Base-by-base conservation (phyloP, 2,797 vertebrate genomes). In the Dallia pectoralis region DNA sequence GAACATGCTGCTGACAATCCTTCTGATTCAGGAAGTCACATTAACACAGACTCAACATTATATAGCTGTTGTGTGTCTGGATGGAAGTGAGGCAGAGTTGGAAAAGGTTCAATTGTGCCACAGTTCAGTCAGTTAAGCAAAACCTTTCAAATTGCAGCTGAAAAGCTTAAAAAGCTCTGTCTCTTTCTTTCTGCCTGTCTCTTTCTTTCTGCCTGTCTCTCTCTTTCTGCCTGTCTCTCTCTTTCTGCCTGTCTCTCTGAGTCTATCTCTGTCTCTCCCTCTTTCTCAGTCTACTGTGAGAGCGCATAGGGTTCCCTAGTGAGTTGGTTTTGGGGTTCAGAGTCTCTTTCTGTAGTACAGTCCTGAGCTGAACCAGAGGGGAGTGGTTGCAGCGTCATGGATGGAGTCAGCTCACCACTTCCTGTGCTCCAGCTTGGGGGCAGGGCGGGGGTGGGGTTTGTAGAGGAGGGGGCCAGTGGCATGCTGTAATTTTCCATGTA, bases 401-500 rank as follows among this genome's bases (percentile, higher is more conserved):
- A 85, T 78, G 40, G 40, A 69, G 79, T 81, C 68, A 71, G 81
- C 73, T 79, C 86, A 90, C 88, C 86, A 85, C 87, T 90, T 92
- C 90, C 91, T 89, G 85, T 81, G 74, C 65, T 67, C 81, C 85
- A 79, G 75, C 82, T 81, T 69, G 27, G 63, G 81, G 85, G 81
- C 79, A 81, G 84, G 76, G 25, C 6, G 67, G 68, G 69, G 25
- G 19, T 16, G 11, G 9, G 25, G 16, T 11, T 1, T 53, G 40
- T n/a, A n/a, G 32, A 33, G 73, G 59, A 78, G 44, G 25, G 77
- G 80, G 85, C 75, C 78, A 81, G 8, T 61, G 29, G 65, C 74
- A 82, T 87, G 87, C 85, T 84, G 88, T 88, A 79, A 82, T 91
- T 91, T 91, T 91, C 87, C 88, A 88, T 89, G 80, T 84, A 85